A percentile compares a stretch with the other conserved stretches of the same genome.
These are phyloP conservation scores for Pristiophorus japonicus DNA, from an alignment of 2,113 vertebrate genomes.

Conservation along the genomic window DNA sequence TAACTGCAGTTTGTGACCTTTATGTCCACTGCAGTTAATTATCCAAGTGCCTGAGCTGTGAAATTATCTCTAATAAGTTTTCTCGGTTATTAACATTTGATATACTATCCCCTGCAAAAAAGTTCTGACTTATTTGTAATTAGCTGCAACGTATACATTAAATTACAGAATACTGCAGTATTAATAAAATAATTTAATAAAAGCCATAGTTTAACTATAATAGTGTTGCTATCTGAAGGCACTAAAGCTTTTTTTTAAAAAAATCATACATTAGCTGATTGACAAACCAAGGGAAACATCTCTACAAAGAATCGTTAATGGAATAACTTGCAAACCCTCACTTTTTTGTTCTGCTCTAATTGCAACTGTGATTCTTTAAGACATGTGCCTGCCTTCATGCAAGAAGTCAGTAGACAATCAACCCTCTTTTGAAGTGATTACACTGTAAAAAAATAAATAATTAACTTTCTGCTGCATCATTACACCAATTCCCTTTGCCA, in stretches of 20 bases:
- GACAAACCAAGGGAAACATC: too few species aligned
- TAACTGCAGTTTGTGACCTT: slow-evolving; percentile 20
- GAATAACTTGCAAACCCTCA: background rate
- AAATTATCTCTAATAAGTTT: slow-evolving; percentile 17
- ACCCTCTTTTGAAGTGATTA: background rate
- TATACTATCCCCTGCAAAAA: background rate
- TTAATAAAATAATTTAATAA: background rate
- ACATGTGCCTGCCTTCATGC: background rate
- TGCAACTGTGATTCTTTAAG: background rate
- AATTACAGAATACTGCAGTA: background rate
- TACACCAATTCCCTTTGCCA: background rate
- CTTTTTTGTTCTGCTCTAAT: slow-evolving; percentile 6
- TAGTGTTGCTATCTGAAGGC: background rate
- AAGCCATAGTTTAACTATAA: background rate
- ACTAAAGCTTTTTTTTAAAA: background rate
- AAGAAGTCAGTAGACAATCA: background rate
- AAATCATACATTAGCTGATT: background rate
- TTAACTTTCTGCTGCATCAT: background rate
- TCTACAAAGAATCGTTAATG: background rate
- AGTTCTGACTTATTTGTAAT: background rate
- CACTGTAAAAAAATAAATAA: background rate
- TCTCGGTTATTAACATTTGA: slow-evolving; percentile 20
- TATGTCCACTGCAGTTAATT: slow-evolving; percentile 27
- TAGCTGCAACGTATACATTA: background rate
- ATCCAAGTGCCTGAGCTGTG: background rate